Conservation (phyloP, 2,113 vertebrate species). For the Psephotus haematonotus region DNA sequence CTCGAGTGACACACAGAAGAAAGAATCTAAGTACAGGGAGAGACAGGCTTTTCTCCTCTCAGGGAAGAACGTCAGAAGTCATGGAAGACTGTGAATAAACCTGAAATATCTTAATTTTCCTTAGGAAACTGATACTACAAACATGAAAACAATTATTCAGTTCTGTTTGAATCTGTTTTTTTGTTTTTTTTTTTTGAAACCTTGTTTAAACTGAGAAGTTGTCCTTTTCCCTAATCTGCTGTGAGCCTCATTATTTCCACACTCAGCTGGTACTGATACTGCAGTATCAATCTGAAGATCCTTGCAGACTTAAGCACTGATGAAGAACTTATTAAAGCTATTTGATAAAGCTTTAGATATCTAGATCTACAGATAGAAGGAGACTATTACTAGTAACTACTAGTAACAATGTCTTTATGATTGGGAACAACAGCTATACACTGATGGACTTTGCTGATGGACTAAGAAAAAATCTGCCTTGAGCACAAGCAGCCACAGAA, state of each 20-base stretch:
- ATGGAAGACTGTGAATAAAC: neutral
- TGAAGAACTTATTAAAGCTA: neutral
- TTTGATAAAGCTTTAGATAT: neutral
- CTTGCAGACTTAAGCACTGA: neutral
- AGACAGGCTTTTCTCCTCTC: neutral
- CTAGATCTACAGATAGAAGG: neutral
- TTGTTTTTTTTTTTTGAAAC: neutral
- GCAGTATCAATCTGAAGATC: neutral
- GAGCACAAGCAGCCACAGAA: neutral
- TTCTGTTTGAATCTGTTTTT: neutral
- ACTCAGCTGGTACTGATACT: neutral
- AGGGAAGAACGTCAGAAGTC: neutral
- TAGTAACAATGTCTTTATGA: neutral
- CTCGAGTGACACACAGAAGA: fast-evolving
- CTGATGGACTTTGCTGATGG: neutral
- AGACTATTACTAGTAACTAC: neutral
- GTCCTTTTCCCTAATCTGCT: neutral
- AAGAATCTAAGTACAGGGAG: neutral
- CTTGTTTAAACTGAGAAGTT: neutral
- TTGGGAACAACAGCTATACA: neutral
- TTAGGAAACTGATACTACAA: neutral
- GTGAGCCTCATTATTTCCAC: neutral
- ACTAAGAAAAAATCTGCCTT: neutral
- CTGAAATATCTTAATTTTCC: neutral
- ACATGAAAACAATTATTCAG: neutral